Evolutionary conservation across 2,888 invertebrate species (phyloP), one percentile per base, ranked within the genome.

Genomic region (Brenthis hecate): DNA sequence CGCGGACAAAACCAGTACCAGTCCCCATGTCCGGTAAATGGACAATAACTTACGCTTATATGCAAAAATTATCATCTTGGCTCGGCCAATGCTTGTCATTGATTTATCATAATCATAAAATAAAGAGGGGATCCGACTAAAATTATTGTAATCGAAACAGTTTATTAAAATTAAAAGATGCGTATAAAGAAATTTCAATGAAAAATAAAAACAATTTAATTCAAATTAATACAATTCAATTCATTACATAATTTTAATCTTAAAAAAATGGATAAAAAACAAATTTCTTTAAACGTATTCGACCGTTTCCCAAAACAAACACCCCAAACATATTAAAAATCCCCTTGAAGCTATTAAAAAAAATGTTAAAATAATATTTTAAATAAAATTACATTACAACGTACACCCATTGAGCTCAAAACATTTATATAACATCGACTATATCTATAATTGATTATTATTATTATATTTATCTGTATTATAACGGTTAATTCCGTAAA

Each of bases 341-440:
- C 36, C 11, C 11, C 36, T 43, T 43, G n/a, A 48, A 16, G 6
- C n/a, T 36, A 51, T 13, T 11, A 13, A 28, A 55, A 43, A 13
- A 55, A 13, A 65, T 19, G 36, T 43, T 36, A 32, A 58, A 66
- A 23, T 13, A 51, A 53, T 14, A 19, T 13, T 28, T 32, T 28
- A 13, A 54, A 4, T 48, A 28, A 66, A 23, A 57, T 32, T 50
- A 51, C 55, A 56, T 32, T 19, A 55, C 14, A 60, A 16, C 16
- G 16, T 47, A 69, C 43, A 50, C 51, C 23, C 65, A 65, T 69
- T 69, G 69, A 69, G 69, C 69, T 61, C 56, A 51, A 50, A 68
- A 69, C 57, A 68, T 65, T 50, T 56, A 65, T 43, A 8, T 54
- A 55, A 69, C 69, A 69, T 16, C 61, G 43, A 69, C 11, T 61